These are phyloP conservation scores for Amblyteles armatorius DNA, from an alignment of 2,888 invertebrate species.

Conservation along the genomic window DNA sequence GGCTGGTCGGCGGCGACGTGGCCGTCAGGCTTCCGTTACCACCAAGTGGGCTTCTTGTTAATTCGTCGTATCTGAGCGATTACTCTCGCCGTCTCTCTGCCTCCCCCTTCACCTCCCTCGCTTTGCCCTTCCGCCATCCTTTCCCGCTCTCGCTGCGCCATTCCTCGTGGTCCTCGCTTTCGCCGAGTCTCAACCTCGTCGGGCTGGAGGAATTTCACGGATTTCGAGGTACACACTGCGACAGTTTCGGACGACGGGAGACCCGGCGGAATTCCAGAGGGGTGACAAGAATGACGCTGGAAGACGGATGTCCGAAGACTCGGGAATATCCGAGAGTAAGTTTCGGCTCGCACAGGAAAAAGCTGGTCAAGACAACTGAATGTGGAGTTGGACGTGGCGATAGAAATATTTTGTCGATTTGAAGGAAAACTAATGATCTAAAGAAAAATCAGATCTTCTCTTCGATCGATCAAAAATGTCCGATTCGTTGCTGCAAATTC, in stretches of 20 bases:
- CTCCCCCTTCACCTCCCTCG: not conserved
- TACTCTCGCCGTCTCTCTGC: slow-evolving; percentile 11
- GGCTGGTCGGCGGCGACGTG: slow-evolving; percentile 10
- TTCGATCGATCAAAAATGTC: too few relatives aligned
- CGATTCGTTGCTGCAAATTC: not conserved
- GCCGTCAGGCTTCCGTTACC: slow-evolving; percentile 36
- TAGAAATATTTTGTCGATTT: not conserved
- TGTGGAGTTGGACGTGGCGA: not conserved
- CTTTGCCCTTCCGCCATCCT: not conserved
- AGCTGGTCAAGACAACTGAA: not conserved
- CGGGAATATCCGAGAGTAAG: not conserved
- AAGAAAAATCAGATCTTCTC: too few relatives aligned
- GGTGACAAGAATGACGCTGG: not conserved
- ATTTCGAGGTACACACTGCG: slow-evolving; percentile 34
- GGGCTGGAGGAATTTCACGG: slow-evolving; percentile 22
- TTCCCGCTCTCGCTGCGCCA: not conserved
- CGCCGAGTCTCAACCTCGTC: not conserved
- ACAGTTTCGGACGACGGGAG: slow-evolving; percentile 33
- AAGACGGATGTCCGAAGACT: not conserved
- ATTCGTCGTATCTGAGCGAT: slow-evolving; percentile 51
- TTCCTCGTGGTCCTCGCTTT: slow-evolving; percentile 3
- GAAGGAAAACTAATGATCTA: too few relatives aligned
- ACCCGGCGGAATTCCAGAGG: slow-evolving; percentile 33
- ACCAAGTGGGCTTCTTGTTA: slow-evolving; percentile 49
- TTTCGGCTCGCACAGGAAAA: not conserved